Conservation (phyloP, 1,140 invertebrate genomes). For the Maconellicoccus hirsutus region DNA sequence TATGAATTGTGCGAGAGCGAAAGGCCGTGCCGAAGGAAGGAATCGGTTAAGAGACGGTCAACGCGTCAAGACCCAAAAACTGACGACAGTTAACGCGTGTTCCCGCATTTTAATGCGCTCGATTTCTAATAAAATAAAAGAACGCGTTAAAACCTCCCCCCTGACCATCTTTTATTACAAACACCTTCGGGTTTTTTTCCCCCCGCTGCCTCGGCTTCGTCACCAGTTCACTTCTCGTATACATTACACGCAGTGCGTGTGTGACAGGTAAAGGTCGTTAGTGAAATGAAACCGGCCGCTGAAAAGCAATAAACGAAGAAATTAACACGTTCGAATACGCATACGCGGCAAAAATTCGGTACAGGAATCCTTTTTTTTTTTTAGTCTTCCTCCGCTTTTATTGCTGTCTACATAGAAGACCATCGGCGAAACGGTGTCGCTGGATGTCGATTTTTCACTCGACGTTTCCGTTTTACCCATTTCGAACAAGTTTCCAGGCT, state of each 20-base stretch:
- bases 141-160: not conserved
- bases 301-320: not conserved
- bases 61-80: not conserved
- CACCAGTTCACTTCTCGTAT: not conserved
- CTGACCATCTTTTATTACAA: too few species aligned
- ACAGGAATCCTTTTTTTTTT: too few species aligned
- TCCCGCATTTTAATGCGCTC: slow-evolving; percentile 1
- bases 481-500: too few species aligned
- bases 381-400: too few species aligned
- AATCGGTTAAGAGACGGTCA: slow-evolving; percentile 2
- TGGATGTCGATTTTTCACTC: too few species aligned
- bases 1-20: not conserved
- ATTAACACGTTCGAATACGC: not conserved
- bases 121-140: slow-evolving; percentile 10
- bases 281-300: slow-evolving; percentile 1
- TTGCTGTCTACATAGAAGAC: too few species aligned
- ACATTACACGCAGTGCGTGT: too few species aligned
- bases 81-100: not conserved
- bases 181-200: too few species aligned
- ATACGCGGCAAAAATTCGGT: too few species aligned
- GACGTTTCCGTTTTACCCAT: too few species aligned
- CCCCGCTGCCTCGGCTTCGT: not conserved
- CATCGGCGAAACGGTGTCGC: too few species aligned
- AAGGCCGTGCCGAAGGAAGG: not conserved
- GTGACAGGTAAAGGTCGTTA: slow-evolving; percentile 7